phyloP scores from a whole-genome alignment of 2,113 vertebrate species.

The Ceuthmochares aereus region DNA sequence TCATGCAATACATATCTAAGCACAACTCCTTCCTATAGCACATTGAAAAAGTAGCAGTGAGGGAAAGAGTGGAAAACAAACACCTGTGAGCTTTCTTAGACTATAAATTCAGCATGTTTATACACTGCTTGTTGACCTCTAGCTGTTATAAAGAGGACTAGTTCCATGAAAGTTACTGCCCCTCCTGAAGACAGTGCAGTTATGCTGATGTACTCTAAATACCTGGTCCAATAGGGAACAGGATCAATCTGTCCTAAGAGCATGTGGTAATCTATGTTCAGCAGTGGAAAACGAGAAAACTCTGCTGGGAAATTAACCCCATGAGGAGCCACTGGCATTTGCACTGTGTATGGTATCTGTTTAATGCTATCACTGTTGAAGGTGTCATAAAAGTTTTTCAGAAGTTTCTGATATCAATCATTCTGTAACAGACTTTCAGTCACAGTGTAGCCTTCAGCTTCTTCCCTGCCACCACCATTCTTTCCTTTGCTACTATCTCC shows the following conservation, averaged over 20 bases:
- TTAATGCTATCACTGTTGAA: background rate
- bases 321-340: background rate
- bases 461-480: background rate
- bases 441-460: background rate
- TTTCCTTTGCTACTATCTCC: background rate
- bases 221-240: background rate
- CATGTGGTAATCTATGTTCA: background rate
- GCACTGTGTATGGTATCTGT: no score
- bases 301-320: background rate
- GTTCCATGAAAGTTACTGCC: background rate
- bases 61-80: background rate
- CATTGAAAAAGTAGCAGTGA: background rate
- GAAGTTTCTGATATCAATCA: background rate
- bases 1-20: background rate
- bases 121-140: background rate
- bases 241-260: background rate
- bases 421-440: background rate
- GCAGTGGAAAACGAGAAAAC: background rate
- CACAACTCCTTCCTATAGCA: background rate
- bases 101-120: background rate
- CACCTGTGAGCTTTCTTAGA: background rate
- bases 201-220: background rate
- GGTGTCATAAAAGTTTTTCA: background rate
- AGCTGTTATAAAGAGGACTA: background rate
- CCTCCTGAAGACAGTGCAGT: background rate